phyloP scores from a whole-genome alignment of 2,113 vertebrate genomes.

The Colistium nudipinnis region DNA sequence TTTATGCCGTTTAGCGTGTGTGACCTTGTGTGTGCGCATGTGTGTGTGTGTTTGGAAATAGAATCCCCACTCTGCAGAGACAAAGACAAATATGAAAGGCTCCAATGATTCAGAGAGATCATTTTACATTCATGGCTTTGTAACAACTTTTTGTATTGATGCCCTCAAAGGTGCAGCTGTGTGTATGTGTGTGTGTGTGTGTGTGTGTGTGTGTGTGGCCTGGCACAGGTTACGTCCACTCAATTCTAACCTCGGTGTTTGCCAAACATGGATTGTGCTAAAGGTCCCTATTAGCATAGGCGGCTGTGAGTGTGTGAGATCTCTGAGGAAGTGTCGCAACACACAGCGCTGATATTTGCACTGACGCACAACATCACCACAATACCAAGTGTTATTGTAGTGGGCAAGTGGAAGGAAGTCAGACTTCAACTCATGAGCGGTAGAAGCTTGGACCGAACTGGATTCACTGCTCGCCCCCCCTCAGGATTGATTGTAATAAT shows the following conservation, averaged over 20 bases:
- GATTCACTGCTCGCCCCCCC: too few relatives aligned
- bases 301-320: slow-evolving; percentile 10
- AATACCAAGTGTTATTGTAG: background rate
- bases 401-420: background rate
- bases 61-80: slow-evolving; percentile 7
- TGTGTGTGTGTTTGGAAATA: slow-evolving; percentile 4
- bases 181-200: slow-evolving; percentile 6
- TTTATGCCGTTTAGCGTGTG: slow-evolving; percentile 12
- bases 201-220: slow-evolving; percentile 13
- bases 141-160: background rate
- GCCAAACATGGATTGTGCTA: slow-evolving; percentile 64
- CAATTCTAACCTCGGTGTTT: slow-evolving; percentile 49
- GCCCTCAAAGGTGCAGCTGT: background rate
- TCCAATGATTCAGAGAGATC: slow-evolving; percentile 14
- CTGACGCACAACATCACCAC: background rate
- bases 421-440: background rate
- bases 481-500: background rate
- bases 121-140: slow-evolving; percentile 19
- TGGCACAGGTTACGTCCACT: slow-evolving; percentile 39
- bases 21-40: background rate
- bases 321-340: slow-evolving; percentile 25
- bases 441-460: background rate
- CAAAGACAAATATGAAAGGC: background rate
- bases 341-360: slow-evolving; percentile 25
- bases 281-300: slow-evolving; percentile 75